Conservation (phyloP, 1,140 invertebrate genomes). For the Polypedilum vanderplanki region DNA sequence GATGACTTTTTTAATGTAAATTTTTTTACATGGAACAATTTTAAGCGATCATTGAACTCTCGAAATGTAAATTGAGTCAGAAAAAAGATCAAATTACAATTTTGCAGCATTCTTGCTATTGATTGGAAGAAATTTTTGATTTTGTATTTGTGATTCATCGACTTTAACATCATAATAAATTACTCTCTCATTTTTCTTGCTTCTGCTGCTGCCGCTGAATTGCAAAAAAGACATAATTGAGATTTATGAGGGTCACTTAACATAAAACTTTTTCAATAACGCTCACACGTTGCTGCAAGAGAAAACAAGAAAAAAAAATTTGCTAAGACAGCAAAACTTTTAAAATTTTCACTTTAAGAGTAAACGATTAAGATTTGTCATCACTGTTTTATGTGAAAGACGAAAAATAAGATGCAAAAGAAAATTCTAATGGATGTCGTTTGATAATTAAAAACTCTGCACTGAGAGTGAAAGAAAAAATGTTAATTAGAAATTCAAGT, state of each 20-base stretch:
- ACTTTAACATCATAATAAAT: too few relatives aligned
- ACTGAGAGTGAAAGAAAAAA: background rate
- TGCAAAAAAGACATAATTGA: background rate
- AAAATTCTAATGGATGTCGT: background rate
- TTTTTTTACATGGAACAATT: background rate
- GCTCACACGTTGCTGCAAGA: background rate
- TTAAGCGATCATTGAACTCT: background rate
- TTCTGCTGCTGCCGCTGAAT: too few relatives aligned
- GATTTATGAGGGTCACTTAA: constrained; percentile 22
- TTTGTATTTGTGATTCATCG: too few relatives aligned
- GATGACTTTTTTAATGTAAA: background rate
- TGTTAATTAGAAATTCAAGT: background rate
- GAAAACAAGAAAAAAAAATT: background rate
- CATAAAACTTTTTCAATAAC: constrained; percentile 2
- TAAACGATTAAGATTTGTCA: background rate
- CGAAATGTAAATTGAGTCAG: background rate
- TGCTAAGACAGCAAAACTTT: background rate
- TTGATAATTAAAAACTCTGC: background rate
- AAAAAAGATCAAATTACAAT: background rate
- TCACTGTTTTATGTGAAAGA: too few relatives aligned
- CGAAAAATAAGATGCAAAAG: background rate
- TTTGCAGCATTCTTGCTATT: background rate
- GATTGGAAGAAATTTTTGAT: background rate
- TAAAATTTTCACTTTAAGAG: background rate
- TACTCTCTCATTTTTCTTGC: too few relatives aligned